Evolutionary conservation across 1,140 invertebrate genomes (phyloP), one percentile per base, ranked within the genome.

Genomic region (Cyphomyrmex costatus): DNA sequence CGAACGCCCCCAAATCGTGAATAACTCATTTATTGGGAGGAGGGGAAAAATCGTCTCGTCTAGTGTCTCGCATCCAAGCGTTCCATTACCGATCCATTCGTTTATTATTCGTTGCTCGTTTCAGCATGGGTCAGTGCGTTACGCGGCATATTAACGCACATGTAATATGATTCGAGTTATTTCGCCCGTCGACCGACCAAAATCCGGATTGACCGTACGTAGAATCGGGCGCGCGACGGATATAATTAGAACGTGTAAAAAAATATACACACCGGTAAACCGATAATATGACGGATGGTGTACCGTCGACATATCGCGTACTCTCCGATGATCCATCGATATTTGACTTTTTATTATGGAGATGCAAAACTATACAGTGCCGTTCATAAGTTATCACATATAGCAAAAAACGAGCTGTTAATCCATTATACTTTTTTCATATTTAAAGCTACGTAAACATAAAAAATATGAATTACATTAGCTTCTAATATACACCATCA

Each of bases 141-240:
- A 78, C 79, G 68, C 74, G 27, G 56, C 73, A 56, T 74, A 89
- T 86, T 88, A 88, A 88, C 68, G 58, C 65, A 77, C 61, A 56
- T 87, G 84, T 87, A 87, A 87, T 70, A 85, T 61, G 80, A 87
- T 87, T 87, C 86, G 80, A 87, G 86, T 87, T 85, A 85, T 76
- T 74, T 84, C 66, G 33, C 68, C 60, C 65, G 46, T 51, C 85
- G 46, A 27, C 66, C 46, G 70, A 66, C 80, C 71, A 63, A 85
- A 85, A 85, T 87, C 71, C 80, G 27, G 49, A 86, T 71, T 83
- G 85, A 61, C 77, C 49, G 65, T 66, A 53, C 14, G 49, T 36
- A 78, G 74, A 51, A 56, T 33, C 58, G 65, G 30, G 53, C 53
- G 36, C 36, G 36, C 36, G 79, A 80, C 36, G 65, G 85, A 83